Conservation (phyloP, 2,888 invertebrate species). For the Hylaea fasciaria region DNA sequence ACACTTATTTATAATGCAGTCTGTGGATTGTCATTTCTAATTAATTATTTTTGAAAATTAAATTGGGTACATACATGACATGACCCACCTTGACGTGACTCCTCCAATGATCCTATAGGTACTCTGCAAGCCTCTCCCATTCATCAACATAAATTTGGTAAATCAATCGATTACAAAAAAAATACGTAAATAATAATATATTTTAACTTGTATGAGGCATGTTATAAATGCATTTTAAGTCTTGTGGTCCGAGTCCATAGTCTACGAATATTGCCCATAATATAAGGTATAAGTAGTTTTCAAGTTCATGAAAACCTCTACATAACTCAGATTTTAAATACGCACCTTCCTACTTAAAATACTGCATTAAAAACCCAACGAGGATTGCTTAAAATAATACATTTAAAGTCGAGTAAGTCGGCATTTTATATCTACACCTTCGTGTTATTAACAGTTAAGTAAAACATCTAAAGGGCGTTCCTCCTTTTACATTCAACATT, state of each 20-base stretch:
- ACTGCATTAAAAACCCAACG: constrained; percentile 42
- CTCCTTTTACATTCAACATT: constrained; percentile 53
- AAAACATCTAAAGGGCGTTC: constrained; percentile 75
- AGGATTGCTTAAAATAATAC: constrained; percentile 60
- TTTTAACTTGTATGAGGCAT: no score
- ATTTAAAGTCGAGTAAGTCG: constrained; percentile 63
- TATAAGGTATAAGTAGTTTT: neutral
- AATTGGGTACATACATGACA: no score
- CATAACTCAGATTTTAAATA: constrained; percentile 23
- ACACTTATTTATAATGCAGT: no score
- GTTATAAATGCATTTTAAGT: no score
- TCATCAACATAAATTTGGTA: no score
- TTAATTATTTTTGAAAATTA: no score
- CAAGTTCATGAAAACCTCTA: constrained; percentile 6
- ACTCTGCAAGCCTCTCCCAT: no score
- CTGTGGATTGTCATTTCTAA: no score
- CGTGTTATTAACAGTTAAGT: constrained; percentile 74
- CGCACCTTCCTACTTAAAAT: constrained; percentile 24
- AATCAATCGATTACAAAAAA: neutral
- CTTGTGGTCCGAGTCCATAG: neutral
- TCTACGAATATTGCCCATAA: neutral
- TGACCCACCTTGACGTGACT: no score
- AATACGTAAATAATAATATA: no score
- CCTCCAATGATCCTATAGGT: no score
- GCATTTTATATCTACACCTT: constrained; percentile 72